phyloP scores from a whole-genome alignment of 2,888 invertebrate species.

The Ceratothoa steindachneri region DNA sequence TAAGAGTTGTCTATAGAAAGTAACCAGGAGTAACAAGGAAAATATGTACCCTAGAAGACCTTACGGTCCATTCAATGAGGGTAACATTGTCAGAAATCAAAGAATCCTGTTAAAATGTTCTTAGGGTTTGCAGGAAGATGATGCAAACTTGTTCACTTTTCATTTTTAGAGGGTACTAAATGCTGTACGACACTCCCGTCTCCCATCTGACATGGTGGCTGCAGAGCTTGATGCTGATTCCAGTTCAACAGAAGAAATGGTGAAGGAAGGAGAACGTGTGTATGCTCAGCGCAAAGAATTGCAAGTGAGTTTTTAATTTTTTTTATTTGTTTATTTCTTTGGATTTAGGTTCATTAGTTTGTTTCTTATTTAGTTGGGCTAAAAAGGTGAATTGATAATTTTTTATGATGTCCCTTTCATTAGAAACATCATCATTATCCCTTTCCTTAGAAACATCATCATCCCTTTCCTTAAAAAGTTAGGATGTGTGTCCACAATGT shows the following conservation, averaged over 20 bases:
- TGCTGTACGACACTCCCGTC: slow-evolving; percentile 51
- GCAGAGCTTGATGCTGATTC: slow-evolving; percentile 50
- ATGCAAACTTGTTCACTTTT: no score
- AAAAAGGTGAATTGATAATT: no score
- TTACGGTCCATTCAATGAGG: no score
- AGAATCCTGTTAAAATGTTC: no score
- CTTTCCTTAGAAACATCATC: no score
- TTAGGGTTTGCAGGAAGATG: no score
- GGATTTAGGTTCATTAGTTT: not conserved
- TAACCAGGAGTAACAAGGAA: not conserved
- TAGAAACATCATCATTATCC: no score
- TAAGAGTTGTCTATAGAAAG: slow-evolving; percentile 51
- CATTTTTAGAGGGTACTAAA: slow-evolving; percentile 60
- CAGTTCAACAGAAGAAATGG: slow-evolving; percentile 52
- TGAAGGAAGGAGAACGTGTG: slow-evolving; percentile 53
- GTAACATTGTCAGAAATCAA: not conserved
- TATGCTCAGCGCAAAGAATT: slow-evolving; percentile 49
- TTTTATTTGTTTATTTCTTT: not conserved
- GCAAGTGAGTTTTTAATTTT: slow-evolving; percentile 17
- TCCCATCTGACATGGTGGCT: slow-evolving; percentile 46
- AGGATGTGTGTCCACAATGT: no score
- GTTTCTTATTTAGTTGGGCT: no score
- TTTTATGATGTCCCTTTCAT: no score
- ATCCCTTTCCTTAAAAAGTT: no score
- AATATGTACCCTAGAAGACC: no score